Conservation (phyloP, 2,797 vertebrate species). For the Sebastes vulpes region DNA sequence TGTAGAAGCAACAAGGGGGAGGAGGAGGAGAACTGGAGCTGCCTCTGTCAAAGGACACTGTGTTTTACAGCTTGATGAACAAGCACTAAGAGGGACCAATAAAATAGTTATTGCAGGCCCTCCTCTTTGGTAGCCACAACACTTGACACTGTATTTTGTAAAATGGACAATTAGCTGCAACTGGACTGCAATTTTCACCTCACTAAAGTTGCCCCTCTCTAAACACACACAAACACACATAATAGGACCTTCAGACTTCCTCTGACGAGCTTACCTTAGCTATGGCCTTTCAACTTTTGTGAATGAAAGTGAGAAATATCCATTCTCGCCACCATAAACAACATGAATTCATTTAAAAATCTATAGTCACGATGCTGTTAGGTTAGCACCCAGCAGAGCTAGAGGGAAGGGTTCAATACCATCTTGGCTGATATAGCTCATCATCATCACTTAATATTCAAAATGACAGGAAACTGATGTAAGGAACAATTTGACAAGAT, state of each 20-base stretch:
- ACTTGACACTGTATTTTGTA: conserved; percentile 67
- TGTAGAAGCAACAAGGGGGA: not conserved
- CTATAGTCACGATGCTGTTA: not conserved
- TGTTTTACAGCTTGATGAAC: conserved; percentile 77
- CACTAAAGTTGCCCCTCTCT: conserved; percentile 13
- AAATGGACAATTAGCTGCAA: conserved; percentile 48
- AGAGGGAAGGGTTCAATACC: not conserved
- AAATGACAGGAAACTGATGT: conserved; percentile 9
- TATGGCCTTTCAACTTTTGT: not conserved
- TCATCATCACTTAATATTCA: not conserved
- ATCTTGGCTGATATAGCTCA: not conserved
- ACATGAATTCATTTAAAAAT: not conserved
- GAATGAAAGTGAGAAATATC: not conserved
- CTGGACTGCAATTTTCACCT: conserved; percentile 25
- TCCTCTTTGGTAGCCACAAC: conserved; percentile 45
- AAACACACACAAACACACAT: not conserved
- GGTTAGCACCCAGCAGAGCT: not conserved
- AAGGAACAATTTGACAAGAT: conserved; percentile 13
- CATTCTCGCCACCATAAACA: not conserved
- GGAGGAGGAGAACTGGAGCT: conserved; percentile 4
- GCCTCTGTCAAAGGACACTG: conserved; percentile 57
- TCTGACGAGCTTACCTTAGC: not conserved
- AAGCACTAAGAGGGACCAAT: conserved; percentile 67
- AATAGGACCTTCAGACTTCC: not conserved
- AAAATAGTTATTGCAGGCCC: conserved; percentile 68